phyloP scores from a whole-genome alignment of 2,797 vertebrate species.

The Enteromius thamalakanensis region DNA sequence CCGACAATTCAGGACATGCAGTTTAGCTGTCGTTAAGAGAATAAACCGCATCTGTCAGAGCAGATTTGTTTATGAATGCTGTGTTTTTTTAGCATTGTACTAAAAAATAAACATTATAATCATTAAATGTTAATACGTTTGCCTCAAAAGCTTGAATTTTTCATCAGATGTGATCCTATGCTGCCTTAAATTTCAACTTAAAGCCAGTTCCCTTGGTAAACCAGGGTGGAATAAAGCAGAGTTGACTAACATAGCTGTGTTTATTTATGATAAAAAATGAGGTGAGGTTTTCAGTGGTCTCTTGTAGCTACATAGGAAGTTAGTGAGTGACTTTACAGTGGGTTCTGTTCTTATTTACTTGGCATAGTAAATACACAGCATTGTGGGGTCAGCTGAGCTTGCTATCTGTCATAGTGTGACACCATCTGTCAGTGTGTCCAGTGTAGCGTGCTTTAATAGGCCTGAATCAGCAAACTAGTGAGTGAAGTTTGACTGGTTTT shows the following conservation, averaged over 20 bases:
- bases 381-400: conserved; percentile 18
- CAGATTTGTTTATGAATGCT: background rate
- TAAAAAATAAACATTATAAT: background rate
- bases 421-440: conserved; percentile 35
- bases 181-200: background rate
- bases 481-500: conserved; percentile 13
- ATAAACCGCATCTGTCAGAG: background rate
- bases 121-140: background rate
- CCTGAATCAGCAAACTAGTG: conserved; percentile 2
- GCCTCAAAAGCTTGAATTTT: conserved; percentile 1
- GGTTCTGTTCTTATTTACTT: conserved; percentile 23
- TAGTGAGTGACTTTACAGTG: background rate
- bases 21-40: background rate
- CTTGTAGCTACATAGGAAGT: conserved; percentile 10
- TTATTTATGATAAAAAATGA: background rate
- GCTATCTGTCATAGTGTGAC: conserved; percentile 27
- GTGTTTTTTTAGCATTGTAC: background rate
- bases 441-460: background rate
- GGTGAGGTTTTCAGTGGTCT: background rate
- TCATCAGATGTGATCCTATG: background rate
- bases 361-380: conserved; percentile 3
- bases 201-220: background rate
- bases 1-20: background rate
- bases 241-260: background rate
- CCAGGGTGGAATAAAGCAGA: background rate